Evolutionary conservation across 2,113 vertebrate species (phyloP).

Genomic region (Oxyura jamaicensis): DNA sequence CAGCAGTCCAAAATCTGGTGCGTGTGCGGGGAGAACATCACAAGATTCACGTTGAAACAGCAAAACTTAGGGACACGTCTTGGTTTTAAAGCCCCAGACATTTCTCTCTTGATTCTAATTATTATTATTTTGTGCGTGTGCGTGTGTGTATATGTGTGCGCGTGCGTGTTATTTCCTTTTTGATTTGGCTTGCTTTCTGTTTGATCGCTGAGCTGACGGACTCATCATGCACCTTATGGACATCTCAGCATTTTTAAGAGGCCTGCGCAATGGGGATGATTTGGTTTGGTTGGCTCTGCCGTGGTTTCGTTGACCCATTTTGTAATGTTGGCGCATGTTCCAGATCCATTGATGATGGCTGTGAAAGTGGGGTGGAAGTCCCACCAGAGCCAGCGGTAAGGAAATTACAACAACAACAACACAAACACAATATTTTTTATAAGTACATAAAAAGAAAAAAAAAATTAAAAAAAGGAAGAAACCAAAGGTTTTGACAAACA

Average conservation of each 20-base stretch:
- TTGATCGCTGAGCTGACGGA: conserved; percentile 50
- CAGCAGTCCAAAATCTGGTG: background rate
- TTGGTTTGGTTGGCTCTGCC: conserved; percentile 40
- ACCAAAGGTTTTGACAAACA: conserved; percentile 90
- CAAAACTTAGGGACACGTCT: conserved; percentile 30
- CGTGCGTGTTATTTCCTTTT: background rate
- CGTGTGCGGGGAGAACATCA: conserved; percentile 30
- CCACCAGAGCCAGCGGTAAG: conserved; percentile 45
- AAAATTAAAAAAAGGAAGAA: conserved; percentile 69
- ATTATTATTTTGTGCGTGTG: conserved; percentile 23
- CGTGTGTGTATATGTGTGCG: background rate
- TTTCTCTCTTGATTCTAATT: conserved; percentile 45
- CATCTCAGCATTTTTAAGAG: conserved; percentile 37
- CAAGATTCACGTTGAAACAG: background rate
- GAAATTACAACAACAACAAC: conserved; percentile 12
- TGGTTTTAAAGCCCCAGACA: conserved; percentile 55
- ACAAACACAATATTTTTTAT: conserved; percentile 64
- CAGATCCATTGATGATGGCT: conserved; percentile 45
- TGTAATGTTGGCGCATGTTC: conserved; percentile 19
- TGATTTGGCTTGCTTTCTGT: conserved; percentile 42
- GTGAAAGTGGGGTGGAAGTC: conserved; percentile 54
- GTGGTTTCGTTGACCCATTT: conserved; percentile 20
- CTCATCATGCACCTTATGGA: conserved; percentile 57
- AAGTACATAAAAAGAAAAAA: conserved; percentile 14
- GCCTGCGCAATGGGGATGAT: background rate